phyloP scores from a whole-genome alignment of 2,888 invertebrate genomes.

The Eremobia ochroleuca region DNA sequence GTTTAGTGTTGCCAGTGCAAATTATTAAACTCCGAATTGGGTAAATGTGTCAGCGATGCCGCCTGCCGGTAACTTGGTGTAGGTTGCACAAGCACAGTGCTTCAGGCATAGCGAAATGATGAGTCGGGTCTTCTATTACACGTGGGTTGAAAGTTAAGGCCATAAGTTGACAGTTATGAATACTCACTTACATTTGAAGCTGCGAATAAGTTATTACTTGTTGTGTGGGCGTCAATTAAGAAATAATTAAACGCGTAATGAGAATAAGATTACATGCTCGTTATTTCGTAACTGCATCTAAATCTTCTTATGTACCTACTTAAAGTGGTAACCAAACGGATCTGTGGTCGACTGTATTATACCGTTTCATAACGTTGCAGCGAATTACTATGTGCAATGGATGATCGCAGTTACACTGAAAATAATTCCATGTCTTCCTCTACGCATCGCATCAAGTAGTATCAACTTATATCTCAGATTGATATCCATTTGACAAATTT shows the following conservation, averaged over 20 bases:
- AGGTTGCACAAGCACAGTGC: slow-evolving; percentile 84
- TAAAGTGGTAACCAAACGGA: slow-evolving; percentile 60
- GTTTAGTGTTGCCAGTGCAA: slow-evolving; percentile 83
- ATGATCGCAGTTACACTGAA: slow-evolving; percentile 76
- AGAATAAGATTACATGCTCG: slow-evolving; percentile 60
- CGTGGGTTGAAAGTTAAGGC: slow-evolving; percentile 88
- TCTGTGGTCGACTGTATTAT: slow-evolving; percentile 68
- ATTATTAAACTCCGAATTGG: slow-evolving; percentile 85
- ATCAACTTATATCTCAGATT: slow-evolving; percentile 39
- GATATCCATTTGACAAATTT: slow-evolving; percentile 28
- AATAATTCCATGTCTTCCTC: slow-evolving; percentile 75
- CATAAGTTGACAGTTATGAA: slow-evolving; percentile 85
- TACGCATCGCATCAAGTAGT: slow-evolving; percentile 43
- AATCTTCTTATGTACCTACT: slow-evolving; percentile 65
- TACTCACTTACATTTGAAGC: slow-evolving; percentile 76
- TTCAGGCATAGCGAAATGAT: slow-evolving; percentile 82
- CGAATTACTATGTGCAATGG: slow-evolving; percentile 75
- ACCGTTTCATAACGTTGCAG: slow-evolving; percentile 77
- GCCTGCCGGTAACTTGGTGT: slow-evolving; percentile 73
- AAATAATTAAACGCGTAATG: slow-evolving; percentile 67
- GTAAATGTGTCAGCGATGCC: slow-evolving; percentile 84
- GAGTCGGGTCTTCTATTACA: slow-evolving; percentile 78
- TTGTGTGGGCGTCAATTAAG: slow-evolving; percentile 71
- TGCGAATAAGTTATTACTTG: slow-evolving; percentile 78
- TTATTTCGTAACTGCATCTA: slow-evolving; percentile 64